Evolutionary conservation across 2,888 invertebrate species (phyloP), one percentile per base, ranked within the genome.

Genomic region (Acanthococcus lagerstroemiae): DNA sequence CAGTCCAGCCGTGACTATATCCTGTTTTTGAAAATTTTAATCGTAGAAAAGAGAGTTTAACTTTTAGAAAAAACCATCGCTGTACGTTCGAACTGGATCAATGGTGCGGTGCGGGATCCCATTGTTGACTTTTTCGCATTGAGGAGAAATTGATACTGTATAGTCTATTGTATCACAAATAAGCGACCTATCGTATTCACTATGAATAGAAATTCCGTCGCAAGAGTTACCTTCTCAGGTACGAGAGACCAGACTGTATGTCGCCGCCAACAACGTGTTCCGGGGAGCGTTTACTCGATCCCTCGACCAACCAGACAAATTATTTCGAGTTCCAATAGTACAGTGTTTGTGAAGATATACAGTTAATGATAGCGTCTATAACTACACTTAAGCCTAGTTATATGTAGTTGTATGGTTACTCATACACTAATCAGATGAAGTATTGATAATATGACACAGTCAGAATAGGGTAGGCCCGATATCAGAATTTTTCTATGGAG

Each of bases 71-170:
- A n/a, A 37, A 37, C 37, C 37, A 37, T 15, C n/a, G 12, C 37
- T 37, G 37, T 37, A 37, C 37, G 37, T 37, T 37, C 12, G n/a
- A 37, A 37, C 37, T 37, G 37, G 12, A 15, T 37, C 37, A 37
- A 37, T 37, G 37, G 37, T 37, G 37, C 37, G n/a, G 37, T 37
- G 37, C 37, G 37, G 37, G 37, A 15, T 48, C 17, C 52, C 24
- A 52, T 52, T 52, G 52, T 52, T 52, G 52, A 52, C 52, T 52
- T 52, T 52, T 52, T 52, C 24, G 24, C 52, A 52, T 52, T 52
- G 22, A 52, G 22, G 22, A 52, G 52, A 52, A 52, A 52, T 52
- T 52, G 52, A 52, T 52, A 52, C 52, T 15, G 24, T 52, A 22
- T 15, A 9, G 52, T 24, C 52, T 52, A 52, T 52, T 24, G 52